Evolutionary conservation across 2,113 vertebrate species (phyloP).

Genomic region (Pteropus alecto): DNA sequence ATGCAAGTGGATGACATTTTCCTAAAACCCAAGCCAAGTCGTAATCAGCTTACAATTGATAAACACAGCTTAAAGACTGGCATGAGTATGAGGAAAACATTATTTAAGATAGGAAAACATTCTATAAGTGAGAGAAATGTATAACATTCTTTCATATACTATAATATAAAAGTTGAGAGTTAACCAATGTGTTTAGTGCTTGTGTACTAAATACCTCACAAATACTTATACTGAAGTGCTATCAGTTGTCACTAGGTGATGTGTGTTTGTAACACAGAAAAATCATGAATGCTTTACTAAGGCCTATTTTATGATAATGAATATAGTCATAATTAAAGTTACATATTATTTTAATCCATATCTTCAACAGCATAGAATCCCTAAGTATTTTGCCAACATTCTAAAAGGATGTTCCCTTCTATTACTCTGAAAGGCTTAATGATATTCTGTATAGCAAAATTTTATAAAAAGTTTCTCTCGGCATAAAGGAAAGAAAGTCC

Average conservation of each 20-base stretch:
- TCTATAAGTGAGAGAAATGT: background rate
- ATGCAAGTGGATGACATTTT: background rate
- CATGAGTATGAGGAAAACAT: background rate
- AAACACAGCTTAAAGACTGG: background rate
- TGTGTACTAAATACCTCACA: background rate
- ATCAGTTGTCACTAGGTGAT: background rate
- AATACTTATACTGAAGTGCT: background rate
- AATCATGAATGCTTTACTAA: background rate
- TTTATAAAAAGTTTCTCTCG: background rate
- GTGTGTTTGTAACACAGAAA: background rate
- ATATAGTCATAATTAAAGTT: background rate
- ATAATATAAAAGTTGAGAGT: background rate
- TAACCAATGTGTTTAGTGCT: background rate
- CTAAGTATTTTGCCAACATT: background rate
- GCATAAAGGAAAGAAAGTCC: slow-evolving; percentile 29
- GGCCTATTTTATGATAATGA: background rate
- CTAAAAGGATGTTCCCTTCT: background rate
- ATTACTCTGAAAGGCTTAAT: background rate
- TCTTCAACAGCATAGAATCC: background rate
- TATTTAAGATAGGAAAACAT: background rate
- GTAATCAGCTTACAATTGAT: background rate
- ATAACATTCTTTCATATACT: background rate
- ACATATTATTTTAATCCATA: background rate
- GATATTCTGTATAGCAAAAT: background rate
- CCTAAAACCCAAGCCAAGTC: background rate